These are phyloP conservation scores for Xiphophorus couchianus DNA, from an alignment of 2,113 vertebrate species.

Conservation along the genomic window DNA sequence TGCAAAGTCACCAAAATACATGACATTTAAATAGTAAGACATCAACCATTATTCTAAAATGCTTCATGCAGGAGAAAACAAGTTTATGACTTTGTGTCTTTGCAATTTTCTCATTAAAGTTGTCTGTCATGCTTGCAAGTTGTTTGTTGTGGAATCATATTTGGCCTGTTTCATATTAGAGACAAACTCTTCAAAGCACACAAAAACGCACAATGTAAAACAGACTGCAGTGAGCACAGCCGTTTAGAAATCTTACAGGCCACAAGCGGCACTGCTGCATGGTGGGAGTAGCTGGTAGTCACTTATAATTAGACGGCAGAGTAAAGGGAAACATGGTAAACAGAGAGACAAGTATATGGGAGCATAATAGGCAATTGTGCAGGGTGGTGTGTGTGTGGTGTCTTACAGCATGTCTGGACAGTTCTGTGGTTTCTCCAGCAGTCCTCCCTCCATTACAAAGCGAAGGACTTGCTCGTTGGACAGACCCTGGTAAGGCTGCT, in stretches of 20 bases:
- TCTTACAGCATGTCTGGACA: conserved; percentile 96
- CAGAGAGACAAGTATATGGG: not conserved
- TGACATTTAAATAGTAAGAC: not conserved
- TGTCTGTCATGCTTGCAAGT: conserved; percentile 25
- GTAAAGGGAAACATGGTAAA: conserved; percentile 3
- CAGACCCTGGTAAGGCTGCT: conserved; percentile 98
- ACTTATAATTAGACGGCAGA: not conserved
- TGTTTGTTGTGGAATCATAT: conserved; percentile 31
- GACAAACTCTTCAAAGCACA: conserved; percentile 17
- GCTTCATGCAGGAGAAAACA: not conserved
- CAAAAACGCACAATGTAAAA: conserved; percentile 10
- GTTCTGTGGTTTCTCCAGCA: conserved; percentile 96
- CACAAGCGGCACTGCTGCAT: not conserved
- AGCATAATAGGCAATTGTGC: not conserved
- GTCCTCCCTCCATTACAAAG: conserved; percentile 97
- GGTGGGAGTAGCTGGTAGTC: not conserved
- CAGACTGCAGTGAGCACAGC: not conserved
- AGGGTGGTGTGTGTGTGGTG: not conserved
- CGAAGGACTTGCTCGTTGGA: conserved; percentile 98
- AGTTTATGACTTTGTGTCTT: not conserved
- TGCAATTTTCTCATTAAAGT: conserved; percentile 18
- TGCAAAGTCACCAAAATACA: too few relatives aligned
- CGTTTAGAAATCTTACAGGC: conserved; percentile 1
- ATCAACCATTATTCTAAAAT: not conserved
- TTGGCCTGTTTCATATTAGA: conserved; percentile 31